These are phyloP conservation scores for Hyalella azteca DNA, from an alignment of 2,888 invertebrate genomes.

Conservation along the genomic window DNA sequence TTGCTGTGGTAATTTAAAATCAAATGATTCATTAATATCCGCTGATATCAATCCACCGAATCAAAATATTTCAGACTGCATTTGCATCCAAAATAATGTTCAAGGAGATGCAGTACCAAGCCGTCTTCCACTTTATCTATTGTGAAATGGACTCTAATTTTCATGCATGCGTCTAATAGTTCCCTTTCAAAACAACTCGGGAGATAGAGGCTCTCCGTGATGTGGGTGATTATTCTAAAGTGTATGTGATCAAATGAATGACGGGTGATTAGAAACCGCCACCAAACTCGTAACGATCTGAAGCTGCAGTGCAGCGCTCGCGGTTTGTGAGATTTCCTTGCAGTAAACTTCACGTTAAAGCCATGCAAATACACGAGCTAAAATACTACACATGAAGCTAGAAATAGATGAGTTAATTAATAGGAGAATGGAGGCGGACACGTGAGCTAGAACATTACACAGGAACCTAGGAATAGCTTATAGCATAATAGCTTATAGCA, in stretches of 20 bases:
- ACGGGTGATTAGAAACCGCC: background rate
- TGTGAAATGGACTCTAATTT: background rate
- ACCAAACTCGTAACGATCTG: slow-evolving; percentile 1
- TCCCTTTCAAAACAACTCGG: background rate
- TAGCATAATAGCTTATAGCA: no score
- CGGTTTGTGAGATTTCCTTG: background rate
- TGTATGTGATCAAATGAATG: slow-evolving; percentile 27
- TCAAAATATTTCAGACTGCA: no score
- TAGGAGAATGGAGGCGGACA: no score
- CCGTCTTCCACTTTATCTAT: no score
- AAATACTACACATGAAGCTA: background rate
- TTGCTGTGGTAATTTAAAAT: no score
- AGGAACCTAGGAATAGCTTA: no score
- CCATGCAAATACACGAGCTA: background rate
- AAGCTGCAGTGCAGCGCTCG: background rate
- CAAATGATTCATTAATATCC: no score
- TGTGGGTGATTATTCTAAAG: slow-evolving; percentile 13
- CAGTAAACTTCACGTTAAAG: background rate
- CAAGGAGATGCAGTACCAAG: no score
- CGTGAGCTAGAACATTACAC: no score
- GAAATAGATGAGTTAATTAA: no score
- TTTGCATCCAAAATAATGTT: no score
- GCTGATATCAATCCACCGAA: no score
- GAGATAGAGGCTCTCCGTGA: slow-evolving; percentile 20
- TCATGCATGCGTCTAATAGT: slow-evolving; percentile 1